Evolutionary conservation across 2,888 invertebrate species (phyloP).

Genomic region (Melanostoma mellinum): DNA sequence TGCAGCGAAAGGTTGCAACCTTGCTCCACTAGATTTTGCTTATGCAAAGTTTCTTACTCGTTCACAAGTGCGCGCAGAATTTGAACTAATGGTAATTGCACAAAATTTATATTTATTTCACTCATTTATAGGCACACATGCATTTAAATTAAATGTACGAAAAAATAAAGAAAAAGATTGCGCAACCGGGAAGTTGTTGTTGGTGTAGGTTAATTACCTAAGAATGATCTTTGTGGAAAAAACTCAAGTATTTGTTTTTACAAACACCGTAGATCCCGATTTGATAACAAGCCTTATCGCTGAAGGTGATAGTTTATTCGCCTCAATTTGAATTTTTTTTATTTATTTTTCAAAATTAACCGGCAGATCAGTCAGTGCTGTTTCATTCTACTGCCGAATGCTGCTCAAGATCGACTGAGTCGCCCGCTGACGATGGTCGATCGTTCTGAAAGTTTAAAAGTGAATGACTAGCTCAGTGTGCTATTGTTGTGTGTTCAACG

Average conservation of each 20-base stretch:
- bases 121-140: neutral
- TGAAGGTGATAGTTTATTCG: neutral
- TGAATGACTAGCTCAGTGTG: constrained; percentile 16
- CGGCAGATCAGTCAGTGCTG: constrained; percentile 42
- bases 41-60: constrained; percentile 24
- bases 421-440: constrained; percentile 22
- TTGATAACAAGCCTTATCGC: constrained; percentile 1
- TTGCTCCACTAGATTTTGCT: constrained; percentile 41
- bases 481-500: constrained; percentile 19
- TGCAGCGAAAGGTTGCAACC: constrained; percentile 52
- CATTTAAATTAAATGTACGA: neutral
- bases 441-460: constrained; percentile 53
- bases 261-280: neutral
- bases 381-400: constrained; percentile 23
- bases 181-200: constrained; percentile 16
- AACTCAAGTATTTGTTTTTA: neutral
- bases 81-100: constrained; percentile 3
- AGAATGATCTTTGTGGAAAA: constrained; percentile 2
- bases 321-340: constrained; percentile 1
- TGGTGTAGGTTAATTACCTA: neutral
- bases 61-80: constrained; percentile 11
- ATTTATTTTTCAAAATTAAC: constrained; percentile 8
- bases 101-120: constrained; percentile 31
- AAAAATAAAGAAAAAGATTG: constrained; percentile 36
- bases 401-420: constrained; percentile 40